A percentile compares a stretch with the other conserved stretches of the same genome.
Evolutionary conservation across 1,140 invertebrate genomes (phyloP).

Genomic region (Dendrolimus punctatus): DNA sequence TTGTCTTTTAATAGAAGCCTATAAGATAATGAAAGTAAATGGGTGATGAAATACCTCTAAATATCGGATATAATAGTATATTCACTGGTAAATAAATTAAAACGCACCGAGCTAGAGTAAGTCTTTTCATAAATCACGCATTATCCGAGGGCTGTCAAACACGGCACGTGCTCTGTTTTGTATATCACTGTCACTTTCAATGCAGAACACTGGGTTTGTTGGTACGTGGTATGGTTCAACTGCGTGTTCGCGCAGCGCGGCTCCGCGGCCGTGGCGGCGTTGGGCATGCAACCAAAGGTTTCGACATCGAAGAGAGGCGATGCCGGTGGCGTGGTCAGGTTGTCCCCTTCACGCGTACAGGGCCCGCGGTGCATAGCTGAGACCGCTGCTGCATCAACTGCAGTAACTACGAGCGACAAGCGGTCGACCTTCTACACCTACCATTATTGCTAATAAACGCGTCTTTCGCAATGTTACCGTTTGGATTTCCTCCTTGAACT

Average conservation of each 20-base stretch:
- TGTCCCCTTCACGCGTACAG: slow-evolving; percentile 30
- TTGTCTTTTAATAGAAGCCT: no score
- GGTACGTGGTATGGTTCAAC: slow-evolving; percentile 27
- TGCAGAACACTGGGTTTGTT: slow-evolving; percentile 33
- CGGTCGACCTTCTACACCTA: slow-evolving; percentile 56
- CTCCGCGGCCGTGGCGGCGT: slow-evolving; percentile 18
- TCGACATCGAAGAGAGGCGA: slow-evolving; percentile 43
- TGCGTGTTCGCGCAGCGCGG: slow-evolving; percentile 29
- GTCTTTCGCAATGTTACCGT: slow-evolving; percentile 47
- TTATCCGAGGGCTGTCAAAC: no score
- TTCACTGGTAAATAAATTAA: no score
- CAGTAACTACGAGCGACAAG: slow-evolving; percentile 30
- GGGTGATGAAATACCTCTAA: no score
- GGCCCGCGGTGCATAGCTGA: slow-evolving; percentile 12
- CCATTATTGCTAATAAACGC: slow-evolving; percentile 59
- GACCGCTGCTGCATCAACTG: slow-evolving; percentile 23
- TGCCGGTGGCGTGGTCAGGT: slow-evolving; percentile 20
- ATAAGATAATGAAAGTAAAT: no score
- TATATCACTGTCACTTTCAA: slow-evolving; percentile 57
- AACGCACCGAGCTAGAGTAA: no score
- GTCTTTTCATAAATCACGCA: no score
- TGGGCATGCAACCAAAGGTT: slow-evolving; percentile 54
- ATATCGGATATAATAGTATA: no score
- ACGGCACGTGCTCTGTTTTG: slow-evolving; percentile 25
- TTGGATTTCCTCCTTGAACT: slow-evolving; percentile 37